Evolutionary conservation across 2,888 invertebrate genomes (phyloP).

Genomic region (Apoda limacodes): DNA sequence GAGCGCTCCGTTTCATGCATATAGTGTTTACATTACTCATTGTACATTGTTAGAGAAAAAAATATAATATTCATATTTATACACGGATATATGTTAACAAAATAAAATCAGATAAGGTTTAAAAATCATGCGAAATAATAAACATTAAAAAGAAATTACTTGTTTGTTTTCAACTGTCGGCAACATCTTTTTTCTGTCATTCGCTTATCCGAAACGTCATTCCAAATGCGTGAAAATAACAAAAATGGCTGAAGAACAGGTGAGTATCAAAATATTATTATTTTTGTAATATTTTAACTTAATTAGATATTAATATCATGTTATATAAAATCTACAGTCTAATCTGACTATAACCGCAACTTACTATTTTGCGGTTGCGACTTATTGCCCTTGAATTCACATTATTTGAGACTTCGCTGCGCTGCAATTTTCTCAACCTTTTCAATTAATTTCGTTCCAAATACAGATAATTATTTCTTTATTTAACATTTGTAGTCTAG

Average conservation of each 20-base stretch:
- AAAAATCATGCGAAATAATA: no score
- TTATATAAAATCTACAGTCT: slow-evolving; percentile 1
- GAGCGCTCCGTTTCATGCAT: not conserved
- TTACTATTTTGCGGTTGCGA: slow-evolving; percentile 1
- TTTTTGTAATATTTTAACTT: slow-evolving; percentile 45
- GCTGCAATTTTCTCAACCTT: slow-evolving; percentile 2
- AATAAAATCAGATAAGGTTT: no score
- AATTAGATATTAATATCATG: slow-evolving; percentile 20
- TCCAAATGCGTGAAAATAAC: slow-evolving; percentile 66
- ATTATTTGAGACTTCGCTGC: slow-evolving; percentile 5
- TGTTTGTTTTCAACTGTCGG: slow-evolving; percentile 7
- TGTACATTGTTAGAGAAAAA: no score
- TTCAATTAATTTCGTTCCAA: not conserved
- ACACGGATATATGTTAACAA: no score
- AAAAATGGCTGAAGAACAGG: slow-evolving; percentile 86
- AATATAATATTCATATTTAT: not conserved
- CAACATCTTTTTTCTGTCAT: slow-evolving; percentile 11
- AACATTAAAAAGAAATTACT: slow-evolving; percentile 3
- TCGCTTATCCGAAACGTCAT: slow-evolving; percentile 39
- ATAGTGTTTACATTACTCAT: not conserved
- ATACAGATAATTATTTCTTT: no score
- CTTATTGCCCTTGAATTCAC: slow-evolving; percentile 1
- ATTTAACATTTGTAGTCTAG: no score
- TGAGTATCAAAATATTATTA: slow-evolving; percentile 69
- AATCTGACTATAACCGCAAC: not conserved